A percentile compares a stretch with the other conserved stretches of the same genome.
Conservation (phyloP, 1,140 invertebrate species). For the Plodia interpunctella region DNA sequence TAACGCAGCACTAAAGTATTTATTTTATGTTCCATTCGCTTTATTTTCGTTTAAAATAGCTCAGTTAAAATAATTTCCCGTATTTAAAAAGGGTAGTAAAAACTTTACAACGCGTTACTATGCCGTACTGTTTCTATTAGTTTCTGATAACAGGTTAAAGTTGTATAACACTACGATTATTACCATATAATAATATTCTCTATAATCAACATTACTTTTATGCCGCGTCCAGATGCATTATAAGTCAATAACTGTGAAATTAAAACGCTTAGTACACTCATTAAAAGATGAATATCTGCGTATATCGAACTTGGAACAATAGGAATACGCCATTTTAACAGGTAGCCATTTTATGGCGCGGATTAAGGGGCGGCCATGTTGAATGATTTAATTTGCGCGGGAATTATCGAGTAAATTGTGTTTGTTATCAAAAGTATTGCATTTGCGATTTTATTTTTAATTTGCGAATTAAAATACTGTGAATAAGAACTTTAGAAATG, state of each 20-base stretch:
- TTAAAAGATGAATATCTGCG: slow-evolving; percentile 17
- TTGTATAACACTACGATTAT: not conserved
- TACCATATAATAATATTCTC: slow-evolving; percentile 1
- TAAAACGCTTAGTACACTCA: slow-evolving; percentile 32
- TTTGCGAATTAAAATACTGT: too few relatives aligned
- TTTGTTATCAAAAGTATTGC: not conserved
- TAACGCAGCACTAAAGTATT: too few relatives aligned
- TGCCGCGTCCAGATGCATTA: not conserved
- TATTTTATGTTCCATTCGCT: too few relatives aligned
- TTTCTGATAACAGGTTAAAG: not conserved
- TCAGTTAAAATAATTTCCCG: too few relatives aligned
- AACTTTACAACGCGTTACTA: too few relatives aligned
- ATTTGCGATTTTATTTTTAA: too few relatives aligned
- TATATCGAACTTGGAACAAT: not conserved
- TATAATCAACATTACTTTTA: slow-evolving; percentile 1
- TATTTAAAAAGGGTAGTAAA: too few relatives aligned
- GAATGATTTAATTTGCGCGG: slow-evolving; percentile 5
- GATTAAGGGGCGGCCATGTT: slow-evolving; percentile 2
- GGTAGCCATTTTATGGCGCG: slow-evolving; percentile 2
- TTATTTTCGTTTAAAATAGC: too few relatives aligned
- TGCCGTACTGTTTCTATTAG: not conserved
- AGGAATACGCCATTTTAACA: slow-evolving; percentile 11
- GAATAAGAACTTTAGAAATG: too few relatives aligned
- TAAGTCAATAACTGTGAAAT: slow-evolving; percentile 40
- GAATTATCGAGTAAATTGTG: not conserved